Base-by-base conservation (phyloP, 2,888 invertebrate species). In the Heliconius aoede region DNA sequence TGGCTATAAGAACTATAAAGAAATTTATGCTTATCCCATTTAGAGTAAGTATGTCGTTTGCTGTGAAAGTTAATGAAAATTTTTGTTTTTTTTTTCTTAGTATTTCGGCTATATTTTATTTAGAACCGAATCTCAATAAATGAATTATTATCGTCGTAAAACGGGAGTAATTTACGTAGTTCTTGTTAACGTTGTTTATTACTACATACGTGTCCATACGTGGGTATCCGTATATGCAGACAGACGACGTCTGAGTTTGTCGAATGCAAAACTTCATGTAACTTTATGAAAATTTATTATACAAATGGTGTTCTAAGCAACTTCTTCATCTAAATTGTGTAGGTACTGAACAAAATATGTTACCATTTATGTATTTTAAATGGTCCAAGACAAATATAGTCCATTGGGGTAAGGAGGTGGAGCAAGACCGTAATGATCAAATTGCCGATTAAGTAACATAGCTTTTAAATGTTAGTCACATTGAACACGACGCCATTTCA, bases 231-330 rank as follows among this genome's bases (percentile, higher is more conserved):
- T 65, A 40, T 65, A 15, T 24, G 24, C 65, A n/a, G 36, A 65
- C 36, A 36, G 36, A 24, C 64, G n/a, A 11, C 64, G 64, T 36
- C 64, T 32, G 32, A 24, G 64, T 36, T 64, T 64, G 24, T 64
- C 36, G n/a, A 64, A 64, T 36, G 36, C 64, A 24, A 64, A 64
- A 65, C 36, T 65, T 65, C 36, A 65, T 65, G 24, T 65, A 65
- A 36, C 65, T 65, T 65, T 24, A 36, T 65, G 24, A 65, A 65
- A 65, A 46, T 46, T 46, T 46, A n/a, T n/a, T n/a, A n/a, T n/a
- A 46, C 46, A 46, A 46, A 18, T 21, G 21, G 21, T 62, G 30
- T 62, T 62, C 28, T 36, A n/a, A 64, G n/a, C 64, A 36, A 64
- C n/a, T 30, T 32, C 32, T 4, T 32, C 55, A n/a, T 55, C 55